These are phyloP conservation scores for Diaprepes abbreviatus DNA, from an alignment of 2,888 invertebrate species.

Conservation along the genomic window DNA sequence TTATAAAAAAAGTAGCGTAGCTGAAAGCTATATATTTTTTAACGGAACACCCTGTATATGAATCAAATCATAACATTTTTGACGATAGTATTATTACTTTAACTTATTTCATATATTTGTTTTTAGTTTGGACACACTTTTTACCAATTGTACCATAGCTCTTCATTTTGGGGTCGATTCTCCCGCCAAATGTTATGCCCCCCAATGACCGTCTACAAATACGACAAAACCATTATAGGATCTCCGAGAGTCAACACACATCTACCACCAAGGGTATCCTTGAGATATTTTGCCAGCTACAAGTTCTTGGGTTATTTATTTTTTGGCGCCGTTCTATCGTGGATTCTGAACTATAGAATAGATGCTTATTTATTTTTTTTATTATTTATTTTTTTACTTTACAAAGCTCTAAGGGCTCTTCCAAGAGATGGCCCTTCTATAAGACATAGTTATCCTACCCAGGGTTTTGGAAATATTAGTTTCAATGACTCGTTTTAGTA, in stretches of 20 bases:
- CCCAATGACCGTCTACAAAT: conserved; percentile 74
- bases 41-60: too few relatives aligned
- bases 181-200: conserved; percentile 75
- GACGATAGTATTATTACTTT: too few relatives aligned
- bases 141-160: conserved; percentile 74
- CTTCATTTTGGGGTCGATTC: conserved; percentile 75
- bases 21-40: too few relatives aligned
- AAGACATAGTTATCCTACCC: conserved; percentile 59
- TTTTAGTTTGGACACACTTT: conserved; percentile 80
- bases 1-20: too few relatives aligned
- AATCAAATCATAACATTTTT: too few relatives aligned
- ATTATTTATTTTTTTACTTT: conserved; percentile 68
- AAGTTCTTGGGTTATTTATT: conserved; percentile 71
- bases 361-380: conserved; percentile 69
- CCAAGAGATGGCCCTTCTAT: conserved; percentile 47
- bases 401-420: conserved; percentile 70
- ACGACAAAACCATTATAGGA: conserved; percentile 74
- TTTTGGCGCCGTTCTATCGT: conserved; percentile 70
- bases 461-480: conserved; percentile 62
- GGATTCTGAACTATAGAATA: conserved; percentile 71
- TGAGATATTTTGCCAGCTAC: conserved; percentile 78
- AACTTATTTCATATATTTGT: too few relatives aligned
- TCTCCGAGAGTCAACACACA: conserved; percentile 71
- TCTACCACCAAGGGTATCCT: conserved; percentile 77
- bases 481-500: conserved; percentile 62